Evolutionary conservation across 2,797 vertebrate species (phyloP), one percentile per base, ranked within the genome.

Genomic region (Lepus townsendii): DNA sequence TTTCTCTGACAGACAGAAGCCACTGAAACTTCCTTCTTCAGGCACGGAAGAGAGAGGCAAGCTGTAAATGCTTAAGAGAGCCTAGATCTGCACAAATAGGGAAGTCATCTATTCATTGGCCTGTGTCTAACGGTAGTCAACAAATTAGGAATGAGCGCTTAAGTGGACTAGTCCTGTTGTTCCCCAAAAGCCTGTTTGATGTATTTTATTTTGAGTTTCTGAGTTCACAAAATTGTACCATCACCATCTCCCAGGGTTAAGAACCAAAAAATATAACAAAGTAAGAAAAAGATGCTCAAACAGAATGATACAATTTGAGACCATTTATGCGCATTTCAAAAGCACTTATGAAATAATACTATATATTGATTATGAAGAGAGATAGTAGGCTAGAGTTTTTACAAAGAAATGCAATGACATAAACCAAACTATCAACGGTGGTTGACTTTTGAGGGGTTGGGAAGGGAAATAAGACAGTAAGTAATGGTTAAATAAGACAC

Each of bases 1-100:
- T 89, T 86, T 83, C 83, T 54, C 30, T 92, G 83, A 87, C 54
- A 94, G 14, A 6, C 71, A 77, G 32, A 94, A 79, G 71, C 50
- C 38, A 68, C 38, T 60, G 38, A 94, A 95, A 86, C 35, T 91
- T 83, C 76, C 73, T 88, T 83, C 35, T 66, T 22, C 38, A 62
- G 54, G 32, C 68, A 88, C 66, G 17, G 38, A 62, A 82, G 38
- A 94, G n/a, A 85, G 14, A 86, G 22, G 32, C 47, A 80, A 75
- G 38, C 16, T 73, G 42, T 32, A 47, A 57, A 88, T 73, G 27
- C 26, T 57, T 10, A 27, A 82, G 57, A 57, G 92, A 94, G 17
- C 32, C 79, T 63, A 60, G 27, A 68, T 9, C 79, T 76, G 80
- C 30, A 17, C 68, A 82, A 90, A 68, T 12, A 52, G 2, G 17